These are phyloP conservation scores for Helicolenus hilgendorfi DNA, from an alignment of 2,797 vertebrate genomes.

Conservation along the genomic window DNA sequence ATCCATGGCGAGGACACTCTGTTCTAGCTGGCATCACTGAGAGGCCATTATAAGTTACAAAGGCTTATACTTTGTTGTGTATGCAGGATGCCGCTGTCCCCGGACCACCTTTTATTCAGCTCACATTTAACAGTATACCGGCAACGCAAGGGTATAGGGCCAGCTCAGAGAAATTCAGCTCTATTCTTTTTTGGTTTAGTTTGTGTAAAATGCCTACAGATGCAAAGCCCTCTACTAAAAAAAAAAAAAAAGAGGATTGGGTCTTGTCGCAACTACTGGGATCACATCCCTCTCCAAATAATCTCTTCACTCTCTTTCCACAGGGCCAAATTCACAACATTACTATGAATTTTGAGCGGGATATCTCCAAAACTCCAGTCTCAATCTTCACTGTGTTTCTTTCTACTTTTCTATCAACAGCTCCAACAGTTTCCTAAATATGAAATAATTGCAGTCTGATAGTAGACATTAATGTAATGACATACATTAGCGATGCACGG, in stretches of 20 bases:
- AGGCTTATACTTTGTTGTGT: conserved; percentile 53
- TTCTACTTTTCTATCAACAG: neutral
- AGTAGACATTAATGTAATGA: neutral
- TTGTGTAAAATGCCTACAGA: conserved; percentile 50
- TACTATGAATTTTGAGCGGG: neutral
- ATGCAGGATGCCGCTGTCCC: conserved; percentile 63
- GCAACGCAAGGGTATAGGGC: conserved; percentile 12
- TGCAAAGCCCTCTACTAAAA: conserved; percentile 39
- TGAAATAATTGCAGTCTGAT: conserved; percentile 11
- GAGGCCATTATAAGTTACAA: conserved; percentile 71
- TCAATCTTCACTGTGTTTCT: neutral
- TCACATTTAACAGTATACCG: conserved; percentile 41
- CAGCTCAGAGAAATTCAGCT: conserved; percentile 21
- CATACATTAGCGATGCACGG: neutral
- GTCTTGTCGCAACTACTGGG: conserved; percentile 46
- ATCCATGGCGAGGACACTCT: conserved; percentile 64
- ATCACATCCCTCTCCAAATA: conserved; percentile 38
- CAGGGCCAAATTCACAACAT: conserved; percentile 22
- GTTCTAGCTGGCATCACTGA: conserved; percentile 64
- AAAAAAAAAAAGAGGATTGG: conserved; percentile 17
- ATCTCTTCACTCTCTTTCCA: conserved; percentile 26
- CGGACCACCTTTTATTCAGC: conserved; percentile 58
- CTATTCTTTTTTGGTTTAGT: conserved; percentile 22
- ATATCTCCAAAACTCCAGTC: neutral
- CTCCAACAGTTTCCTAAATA: neutral